phyloP scores from a whole-genome alignment of 2,888 invertebrate species.

The Rhagonycha lutea region DNA sequence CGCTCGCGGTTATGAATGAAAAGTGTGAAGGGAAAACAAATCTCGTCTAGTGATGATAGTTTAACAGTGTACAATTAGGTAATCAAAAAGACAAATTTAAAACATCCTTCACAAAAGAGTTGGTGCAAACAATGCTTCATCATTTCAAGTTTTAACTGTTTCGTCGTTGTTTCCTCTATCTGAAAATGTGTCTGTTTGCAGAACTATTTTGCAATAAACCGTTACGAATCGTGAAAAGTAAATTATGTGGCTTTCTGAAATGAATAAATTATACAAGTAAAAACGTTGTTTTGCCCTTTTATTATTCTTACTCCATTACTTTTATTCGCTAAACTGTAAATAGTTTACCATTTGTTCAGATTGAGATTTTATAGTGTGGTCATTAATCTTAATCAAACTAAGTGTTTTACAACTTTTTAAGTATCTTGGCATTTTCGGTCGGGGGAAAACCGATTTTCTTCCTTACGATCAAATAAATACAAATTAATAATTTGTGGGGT shows the following conservation, averaged over 20 bases:
- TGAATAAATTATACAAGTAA: conserved; percentile 20
- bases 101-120: conserved; percentile 4
- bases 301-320: conserved; percentile 35
- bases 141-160: conserved; percentile 6
- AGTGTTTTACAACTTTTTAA: conserved; percentile 36
- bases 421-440: background rate
- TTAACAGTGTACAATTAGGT: background rate
- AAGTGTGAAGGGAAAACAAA: background rate
- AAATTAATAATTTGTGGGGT: background rate
- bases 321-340: conserved; percentile 8
- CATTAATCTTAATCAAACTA: conserved; percentile 47
- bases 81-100: background rate
- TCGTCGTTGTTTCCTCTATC: conserved; percentile 1
- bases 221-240: conserved; percentile 17
- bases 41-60: background rate
- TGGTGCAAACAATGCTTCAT: conserved; percentile 12
- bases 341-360: conserved; percentile 27
- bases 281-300: conserved; percentile 19
- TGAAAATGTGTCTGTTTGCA: conserved; percentile 17
- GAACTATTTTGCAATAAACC: conserved; percentile 16
- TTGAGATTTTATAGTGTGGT: conserved; percentile 40
- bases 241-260: conserved; percentile 21
- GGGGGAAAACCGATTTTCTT: background rate
- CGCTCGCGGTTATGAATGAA: background rate
- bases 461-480: background rate